A percentile compares a stretch with the other conserved stretches of the same genome.
Conservation (phyloP, 2,113 vertebrate genomes). For the Pholis gunnellus region DNA sequence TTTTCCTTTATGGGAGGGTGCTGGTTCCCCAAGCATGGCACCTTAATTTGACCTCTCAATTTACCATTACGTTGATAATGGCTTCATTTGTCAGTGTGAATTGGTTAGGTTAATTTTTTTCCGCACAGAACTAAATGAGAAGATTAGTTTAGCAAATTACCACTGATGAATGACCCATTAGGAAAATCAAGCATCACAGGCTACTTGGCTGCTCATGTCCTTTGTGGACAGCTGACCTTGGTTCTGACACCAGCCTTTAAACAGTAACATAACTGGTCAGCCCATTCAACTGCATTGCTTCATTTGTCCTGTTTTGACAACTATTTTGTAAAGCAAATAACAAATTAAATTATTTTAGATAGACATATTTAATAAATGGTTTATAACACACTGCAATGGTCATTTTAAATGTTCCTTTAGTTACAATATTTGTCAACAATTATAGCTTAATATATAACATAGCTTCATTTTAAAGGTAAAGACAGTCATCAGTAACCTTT, state of each 20-base stretch:
- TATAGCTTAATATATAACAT: not conserved
- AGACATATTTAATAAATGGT: not conserved
- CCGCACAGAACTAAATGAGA: slow-evolving; percentile 63
- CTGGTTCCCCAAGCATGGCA: slow-evolving; percentile 44
- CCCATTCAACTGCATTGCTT: not conserved
- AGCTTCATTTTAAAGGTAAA: not conserved
- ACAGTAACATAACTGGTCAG: not conserved
- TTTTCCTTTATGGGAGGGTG: slow-evolving; percentile 47
- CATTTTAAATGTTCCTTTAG: not conserved
- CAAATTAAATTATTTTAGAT: not conserved
- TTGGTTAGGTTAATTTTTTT: slow-evolving; percentile 52
- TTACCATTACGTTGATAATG: slow-evolving; percentile 67
- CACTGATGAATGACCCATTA: slow-evolving; percentile 70
- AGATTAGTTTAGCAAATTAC: slow-evolving; percentile 71
- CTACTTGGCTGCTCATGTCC: slow-evolving; percentile 36
- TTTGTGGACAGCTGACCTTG: slow-evolving; percentile 38
- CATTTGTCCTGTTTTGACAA: not conserved
- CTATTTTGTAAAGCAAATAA: not conserved
- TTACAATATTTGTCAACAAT: not conserved
- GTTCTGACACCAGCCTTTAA: slow-evolving; percentile 12
- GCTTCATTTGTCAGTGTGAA: slow-evolving; percentile 67
- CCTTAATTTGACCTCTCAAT: slow-evolving; percentile 63
- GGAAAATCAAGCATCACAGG: slow-evolving; percentile 57
- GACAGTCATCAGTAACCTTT: not conserved
- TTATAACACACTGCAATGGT: not conserved